phyloP scores from a whole-genome alignment of 2,113 vertebrate species.

The Semicossyphus pulcher region DNA sequence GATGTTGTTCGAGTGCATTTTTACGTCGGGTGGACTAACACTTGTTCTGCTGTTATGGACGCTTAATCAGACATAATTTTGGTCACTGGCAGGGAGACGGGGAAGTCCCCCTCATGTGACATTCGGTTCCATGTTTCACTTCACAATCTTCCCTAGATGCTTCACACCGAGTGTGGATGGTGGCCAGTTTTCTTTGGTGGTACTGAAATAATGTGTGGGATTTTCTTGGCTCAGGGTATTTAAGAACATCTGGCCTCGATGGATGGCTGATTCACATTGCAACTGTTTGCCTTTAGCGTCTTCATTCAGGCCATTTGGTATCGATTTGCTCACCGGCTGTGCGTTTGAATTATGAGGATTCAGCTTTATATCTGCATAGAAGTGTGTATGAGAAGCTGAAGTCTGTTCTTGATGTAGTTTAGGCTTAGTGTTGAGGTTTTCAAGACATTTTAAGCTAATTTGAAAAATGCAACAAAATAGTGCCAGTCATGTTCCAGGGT shows the following conservation, averaged over 20 bases:
- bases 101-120: neutral
- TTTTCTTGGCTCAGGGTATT: slow-evolving; percentile 15
- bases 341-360: slow-evolving; percentile 5
- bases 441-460: no score
- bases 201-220: slow-evolving; percentile 25
- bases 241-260: slow-evolving; percentile 70
- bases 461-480: no score
- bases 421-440: no score
- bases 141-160: neutral
- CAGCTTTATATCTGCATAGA: neutral
- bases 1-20: slow-evolving; percentile 30
- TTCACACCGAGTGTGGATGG: neutral
- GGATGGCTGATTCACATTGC: slow-evolving; percentile 51
- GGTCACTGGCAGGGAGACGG: neutral
- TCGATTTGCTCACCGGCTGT: slow-evolving; percentile 60
- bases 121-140: neutral
- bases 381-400: no score
- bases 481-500: no score
- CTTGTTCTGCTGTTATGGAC: neutral
- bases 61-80: slow-evolving; percentile 2
- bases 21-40: neutral
- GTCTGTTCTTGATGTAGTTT: no score
- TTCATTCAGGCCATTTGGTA: slow-evolving; percentile 63
- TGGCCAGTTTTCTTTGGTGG: slow-evolving; percentile 6
- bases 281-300: slow-evolving; percentile 44